Evolutionary conservation across 2,888 invertebrate species (phyloP).

Genomic region (Pilophorus perplexus): DNA sequence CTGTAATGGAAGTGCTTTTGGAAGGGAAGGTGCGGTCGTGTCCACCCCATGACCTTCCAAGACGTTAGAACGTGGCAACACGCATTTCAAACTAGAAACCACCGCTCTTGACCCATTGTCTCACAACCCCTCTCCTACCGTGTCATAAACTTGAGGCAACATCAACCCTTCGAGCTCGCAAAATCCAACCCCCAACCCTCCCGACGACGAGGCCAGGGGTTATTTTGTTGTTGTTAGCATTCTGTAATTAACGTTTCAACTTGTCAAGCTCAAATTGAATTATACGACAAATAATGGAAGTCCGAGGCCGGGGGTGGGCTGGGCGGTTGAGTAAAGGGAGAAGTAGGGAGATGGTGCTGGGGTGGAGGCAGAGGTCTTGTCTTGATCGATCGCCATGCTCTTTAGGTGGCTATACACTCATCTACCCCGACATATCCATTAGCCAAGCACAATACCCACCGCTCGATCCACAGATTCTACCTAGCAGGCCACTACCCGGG

Average conservation of each 20-base stretch:
- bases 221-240: constrained; percentile 42
- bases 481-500: too few relatives aligned
- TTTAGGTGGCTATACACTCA: constrained; percentile 36
- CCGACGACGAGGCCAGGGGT: constrained; percentile 19
- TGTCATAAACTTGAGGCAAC: constrained; percentile 35
- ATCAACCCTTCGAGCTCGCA: neutral
- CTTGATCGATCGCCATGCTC: constrained; percentile 38
- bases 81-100: constrained; percentile 23
- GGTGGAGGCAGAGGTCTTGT: constrained; percentile 29
- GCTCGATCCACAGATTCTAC: constrained; percentile 7
- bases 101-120: constrained; percentile 36
- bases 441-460: constrained; percentile 36
- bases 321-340: neutral
- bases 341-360: neutral
- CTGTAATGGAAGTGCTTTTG: constrained; percentile 5
- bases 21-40: constrained; percentile 9
- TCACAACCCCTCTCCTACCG: constrained; percentile 12
- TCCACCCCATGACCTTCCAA: constrained; percentile 20
- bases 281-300: constrained; percentile 49
- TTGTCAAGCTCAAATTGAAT: constrained; percentile 43
- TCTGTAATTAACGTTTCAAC: constrained; percentile 43
- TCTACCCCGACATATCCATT: constrained; percentile 40
- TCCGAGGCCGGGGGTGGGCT: constrained; percentile 40
- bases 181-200: neutral
- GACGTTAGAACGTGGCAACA: constrained; percentile 19